Conservation (phyloP, 1,140 invertebrate genomes). For the Drosophila nasuta region DNA sequence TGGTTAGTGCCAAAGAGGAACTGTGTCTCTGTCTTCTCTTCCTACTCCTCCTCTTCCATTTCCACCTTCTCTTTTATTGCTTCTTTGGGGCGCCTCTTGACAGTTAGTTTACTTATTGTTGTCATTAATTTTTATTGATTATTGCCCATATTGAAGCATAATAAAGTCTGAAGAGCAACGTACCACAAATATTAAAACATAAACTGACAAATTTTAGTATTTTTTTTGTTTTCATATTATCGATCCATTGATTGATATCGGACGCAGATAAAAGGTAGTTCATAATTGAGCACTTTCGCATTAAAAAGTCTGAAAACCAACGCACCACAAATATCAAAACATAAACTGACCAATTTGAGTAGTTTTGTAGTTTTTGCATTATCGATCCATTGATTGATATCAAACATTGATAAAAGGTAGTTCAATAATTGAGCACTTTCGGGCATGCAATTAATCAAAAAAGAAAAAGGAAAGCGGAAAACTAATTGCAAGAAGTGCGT, state of each 20-base stretch:
- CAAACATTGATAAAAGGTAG: neutral
- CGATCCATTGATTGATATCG: slow-evolving; percentile 5
- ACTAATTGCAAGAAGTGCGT: slow-evolving; percentile 18
- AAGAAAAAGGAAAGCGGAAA: neutral
- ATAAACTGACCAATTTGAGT: neutral
- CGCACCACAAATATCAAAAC: no score
- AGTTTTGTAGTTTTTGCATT: neutral
- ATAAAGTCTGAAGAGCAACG: no score
- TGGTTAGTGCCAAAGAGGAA: neutral
- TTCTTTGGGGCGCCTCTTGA: slow-evolving; percentile 12
- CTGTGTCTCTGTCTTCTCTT: neutral
- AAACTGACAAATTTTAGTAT: neutral
- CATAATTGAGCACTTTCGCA: neutral
- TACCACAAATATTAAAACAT: slow-evolving; percentile 5
- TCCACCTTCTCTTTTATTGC: neutral
- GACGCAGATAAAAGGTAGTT: neutral
- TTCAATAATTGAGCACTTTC: neutral
- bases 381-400: slow-evolving; percentile 11
- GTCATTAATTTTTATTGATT: slow-evolving; percentile 4
- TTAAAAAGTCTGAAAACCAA: no score
- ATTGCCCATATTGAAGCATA: neutral
- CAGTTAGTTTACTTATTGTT: slow-evolving; percentile 7
- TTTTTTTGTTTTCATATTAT: neutral
- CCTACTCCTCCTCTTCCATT: neutral
- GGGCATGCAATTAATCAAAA: slow-evolving; percentile 17